Evolutionary conservation across 2,797 vertebrate genomes (phyloP).

Genomic region (Gadopsis marmoratus): DNA sequence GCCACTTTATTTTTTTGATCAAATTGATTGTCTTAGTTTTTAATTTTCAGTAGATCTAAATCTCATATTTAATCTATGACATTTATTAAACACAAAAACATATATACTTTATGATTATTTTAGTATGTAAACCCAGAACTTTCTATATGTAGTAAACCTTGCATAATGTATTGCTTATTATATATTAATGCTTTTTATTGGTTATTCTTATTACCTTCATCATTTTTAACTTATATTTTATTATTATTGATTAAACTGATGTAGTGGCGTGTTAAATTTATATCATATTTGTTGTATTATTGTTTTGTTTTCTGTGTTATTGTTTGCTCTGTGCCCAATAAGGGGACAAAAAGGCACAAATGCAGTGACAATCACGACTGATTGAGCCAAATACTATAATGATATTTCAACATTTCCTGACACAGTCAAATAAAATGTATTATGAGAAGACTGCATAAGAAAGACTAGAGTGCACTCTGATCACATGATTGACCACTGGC

Average conservation of each 20-base stretch:
- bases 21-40: not conserved
- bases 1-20: not conserved
- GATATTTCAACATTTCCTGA: not conserved
- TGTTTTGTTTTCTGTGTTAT: not conserved
- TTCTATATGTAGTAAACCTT: not conserved
- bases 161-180: not conserved
- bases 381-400: conserved; percentile 10
- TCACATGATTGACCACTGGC: conserved; percentile 36
- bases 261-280: no score
- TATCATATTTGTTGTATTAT: not conserved
- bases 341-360: not conserved
- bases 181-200: not conserved
- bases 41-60: not conserved
- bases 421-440: conserved; percentile 1
- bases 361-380: not conserved
- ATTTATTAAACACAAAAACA: not conserved
- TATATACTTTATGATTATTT: not conserved
- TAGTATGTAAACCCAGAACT: not conserved
- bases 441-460: conserved; percentile 6
- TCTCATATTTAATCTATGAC: not conserved
- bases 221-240: not conserved
- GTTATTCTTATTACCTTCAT: not conserved
- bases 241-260: not conserved
- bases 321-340: not conserved
- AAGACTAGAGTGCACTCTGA: conserved; percentile 13